phyloP scores from a whole-genome alignment of 1,140 invertebrate genomes.

The Dysdera silvatica region DNA sequence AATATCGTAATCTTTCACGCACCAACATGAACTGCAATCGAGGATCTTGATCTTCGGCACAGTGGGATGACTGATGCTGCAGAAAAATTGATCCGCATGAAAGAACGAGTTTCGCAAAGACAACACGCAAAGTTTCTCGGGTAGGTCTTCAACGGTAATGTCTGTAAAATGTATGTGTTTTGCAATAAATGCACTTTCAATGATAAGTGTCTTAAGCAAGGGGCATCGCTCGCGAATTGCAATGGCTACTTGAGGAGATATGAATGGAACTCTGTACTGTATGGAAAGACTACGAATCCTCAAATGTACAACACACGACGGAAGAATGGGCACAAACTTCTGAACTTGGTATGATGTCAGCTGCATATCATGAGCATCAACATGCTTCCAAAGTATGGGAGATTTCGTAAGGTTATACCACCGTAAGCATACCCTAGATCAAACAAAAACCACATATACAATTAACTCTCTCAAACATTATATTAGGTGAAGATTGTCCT shows the following conservation, averaged over 20 bases:
- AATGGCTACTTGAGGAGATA: constrained; percentile 2
- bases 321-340: constrained; percentile 20
- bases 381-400: constrained; percentile 19
- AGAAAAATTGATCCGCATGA: constrained; percentile 27
- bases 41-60: constrained; percentile 22
- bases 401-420: constrained; percentile 24
- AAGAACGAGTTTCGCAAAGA: constrained; percentile 26
- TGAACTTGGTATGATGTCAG: constrained; percentile 15
- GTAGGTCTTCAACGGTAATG: constrained; percentile 26
- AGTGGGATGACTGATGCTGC: constrained; percentile 13
- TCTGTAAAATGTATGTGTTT: constrained; percentile 23
- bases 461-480: no score
- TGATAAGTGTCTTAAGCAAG: constrained; percentile 9
- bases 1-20: constrained; percentile 23
- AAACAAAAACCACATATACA: neutral
- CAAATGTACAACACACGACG: constrained; percentile 13
- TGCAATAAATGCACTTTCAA: constrained; percentile 24
- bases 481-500: no score
- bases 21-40: constrained; percentile 24
- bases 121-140: constrained; percentile 12
- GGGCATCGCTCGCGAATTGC: constrained; percentile 20
- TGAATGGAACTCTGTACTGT: constrained; percentile 17
- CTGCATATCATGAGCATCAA: constrained; percentile 26
- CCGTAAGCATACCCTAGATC: constrained; percentile 17
- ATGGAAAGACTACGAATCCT: constrained; percentile 17